Conservation (phyloP, 2,888 invertebrate species). For the Apamea crenata region DNA sequence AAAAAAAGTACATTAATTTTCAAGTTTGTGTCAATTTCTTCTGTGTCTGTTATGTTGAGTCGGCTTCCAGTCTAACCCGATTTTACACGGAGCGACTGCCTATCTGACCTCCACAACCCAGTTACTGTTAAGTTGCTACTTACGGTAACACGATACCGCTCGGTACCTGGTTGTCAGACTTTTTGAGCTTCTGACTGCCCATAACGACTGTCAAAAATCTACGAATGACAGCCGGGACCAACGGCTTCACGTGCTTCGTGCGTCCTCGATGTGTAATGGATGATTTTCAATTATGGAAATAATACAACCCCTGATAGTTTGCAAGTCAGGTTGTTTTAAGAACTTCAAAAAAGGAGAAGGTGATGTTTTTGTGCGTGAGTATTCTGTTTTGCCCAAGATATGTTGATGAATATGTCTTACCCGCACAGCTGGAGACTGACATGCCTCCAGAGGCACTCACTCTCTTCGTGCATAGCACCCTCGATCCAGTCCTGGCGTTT, state of each 20-base stretch:
- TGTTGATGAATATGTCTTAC: conserved; percentile 67
- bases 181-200: no score
- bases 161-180: no score
- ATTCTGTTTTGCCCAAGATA: neutral
- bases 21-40: neutral
- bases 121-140: no score
- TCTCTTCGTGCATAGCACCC: conserved; percentile 88
- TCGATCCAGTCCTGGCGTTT: conserved; percentile 87
- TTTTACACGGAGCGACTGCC: neutral
- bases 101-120: neutral
- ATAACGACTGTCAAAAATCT: no score
- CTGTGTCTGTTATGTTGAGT: no score
- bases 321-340: neutral
- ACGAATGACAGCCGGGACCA: no score
- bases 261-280: no score
- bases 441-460: conserved; percentile 87
- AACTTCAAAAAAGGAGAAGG: neutral
- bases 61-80: no score
- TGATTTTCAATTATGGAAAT: neutral
- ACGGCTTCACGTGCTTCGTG: no score
- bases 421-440: conserved; percentile 87
- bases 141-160: no score
- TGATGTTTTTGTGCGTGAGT: neutral
- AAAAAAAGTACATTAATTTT: neutral
- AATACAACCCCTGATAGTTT: neutral